Base-by-base conservation (phyloP, 2,888 invertebrate genomes). In the Xestia ashworthii region DNA sequence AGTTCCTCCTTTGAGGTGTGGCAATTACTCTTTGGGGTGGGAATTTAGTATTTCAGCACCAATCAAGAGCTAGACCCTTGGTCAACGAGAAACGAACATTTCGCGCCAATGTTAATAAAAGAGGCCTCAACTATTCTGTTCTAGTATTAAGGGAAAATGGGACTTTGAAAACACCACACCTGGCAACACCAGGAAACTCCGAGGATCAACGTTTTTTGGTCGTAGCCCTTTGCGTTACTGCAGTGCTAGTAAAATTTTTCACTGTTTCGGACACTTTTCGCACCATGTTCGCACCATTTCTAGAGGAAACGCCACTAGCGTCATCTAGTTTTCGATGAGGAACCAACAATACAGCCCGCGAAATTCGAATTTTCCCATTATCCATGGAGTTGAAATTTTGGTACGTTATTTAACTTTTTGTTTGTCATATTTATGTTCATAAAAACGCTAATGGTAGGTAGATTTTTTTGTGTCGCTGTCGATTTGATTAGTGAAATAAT, bases 221-320 rank as follows among this genome's bases (percentile, higher is more conserved):
- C 41, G 11, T 6, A 44, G 22, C 22, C 41, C 50, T 25, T 71
- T 72, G 9, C 50, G 41, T 53, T 53, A 8, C 72, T 70, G 41
- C 50, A 73, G 9, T 25, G 50, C 72, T 71, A 73, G 72, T 73
- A 53, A 6, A 3, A 44, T 14, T 48, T 38, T n/a, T 5, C n/a
- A 1, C 70, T 19, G 48, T 72, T 68, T 70, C 5, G 9, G 0
- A n/a, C 12, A n/a, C 5, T 14, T 55, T 9, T 2, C n/a, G 14
- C 12, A 9, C 22, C 38, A 12, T n/a, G 12, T 8, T 4, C n/a
- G 14, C 12, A 9, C 14, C 38, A 12, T 44, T 19, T 41, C 19
- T 38, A 14, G 11, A 8, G 19, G 25, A 25, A 64, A 41, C n/a
- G 48, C 38, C 14, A 70, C 38, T 41, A 48, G 69, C 38, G 71